Evolutionary conservation across 1,140 invertebrate species (phyloP), one percentile per base, ranked within the genome.

Genomic region (Neelides sp.): DNA sequence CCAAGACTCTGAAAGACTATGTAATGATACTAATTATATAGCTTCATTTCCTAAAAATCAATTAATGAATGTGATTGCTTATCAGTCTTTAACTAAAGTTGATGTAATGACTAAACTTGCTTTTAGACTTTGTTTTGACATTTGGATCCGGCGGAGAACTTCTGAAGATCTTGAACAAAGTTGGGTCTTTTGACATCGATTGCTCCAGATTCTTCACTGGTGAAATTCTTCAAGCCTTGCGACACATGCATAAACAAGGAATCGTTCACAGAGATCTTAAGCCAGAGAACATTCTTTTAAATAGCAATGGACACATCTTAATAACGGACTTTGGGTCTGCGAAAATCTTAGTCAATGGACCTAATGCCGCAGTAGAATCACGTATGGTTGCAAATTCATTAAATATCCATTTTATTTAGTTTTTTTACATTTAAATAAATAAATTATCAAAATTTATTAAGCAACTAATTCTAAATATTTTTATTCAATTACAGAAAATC

Each of bases 241-340:
- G 96, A 70, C 85, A 92, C 64, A 77, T 99, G 59, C 90, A 97
- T 65, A 75, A 78, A 13, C 74, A 89, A 54, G 81, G 82, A 36
- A 88, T 98, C 46, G 85, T 98, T 62, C 95, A 98, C 68, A 79
- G 72, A 41, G 87, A 92, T 66, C 72, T 92, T 22, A 91, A 91
- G 64, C 85, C 86, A 0, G 87, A 92, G 67, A 92, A 92, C 67
- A 86, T 90, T 48, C 69, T 91, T 36, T 69, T 90, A 30, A 86
- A 88, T 70, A 86, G 93, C 65, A 82, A 87, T 50, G 95, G 95
- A 86, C 94, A 98, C 70, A 83, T 97, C 53, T 75, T 93, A 61
- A 84, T 98, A 35, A 92, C 92, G 13, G 95, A 99, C 71, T 98
- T 98, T 69, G 95, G 95, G 15, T 94, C 91, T 43, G 85, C 89